Evolutionary conservation across 1,140 invertebrate species (phyloP).

Genomic region (Melitaea cinxia): DNA sequence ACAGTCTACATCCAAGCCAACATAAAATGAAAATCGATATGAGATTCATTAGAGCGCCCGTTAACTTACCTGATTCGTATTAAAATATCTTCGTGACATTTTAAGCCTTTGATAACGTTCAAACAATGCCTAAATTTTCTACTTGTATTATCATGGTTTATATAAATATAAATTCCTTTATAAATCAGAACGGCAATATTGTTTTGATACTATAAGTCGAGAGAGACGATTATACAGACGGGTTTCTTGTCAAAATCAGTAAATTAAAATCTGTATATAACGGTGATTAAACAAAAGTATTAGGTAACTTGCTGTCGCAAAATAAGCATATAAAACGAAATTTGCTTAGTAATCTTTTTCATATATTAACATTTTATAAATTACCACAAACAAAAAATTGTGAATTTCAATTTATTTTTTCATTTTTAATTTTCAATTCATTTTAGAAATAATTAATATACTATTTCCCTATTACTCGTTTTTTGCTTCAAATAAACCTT

Average conservation of each 20-base stretch:
- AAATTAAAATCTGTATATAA: background rate
- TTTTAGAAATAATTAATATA: too few relatives aligned
- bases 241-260: background rate
- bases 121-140: constrained; percentile 5
- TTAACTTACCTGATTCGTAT: constrained; percentile 16
- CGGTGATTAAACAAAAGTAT: background rate
- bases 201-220: background rate
- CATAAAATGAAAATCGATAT: constrained; percentile 23
- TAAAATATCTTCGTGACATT: constrained; percentile 11
- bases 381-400: too few relatives aligned
- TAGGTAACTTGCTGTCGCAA: background rate
- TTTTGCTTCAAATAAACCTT: too few relatives aligned
- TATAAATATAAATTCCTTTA: background rate
- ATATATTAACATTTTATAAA: too few relatives aligned
- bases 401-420: too few relatives aligned
- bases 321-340: too few relatives aligned
- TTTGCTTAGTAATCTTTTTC: too few relatives aligned
- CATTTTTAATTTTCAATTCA: too few relatives aligned
- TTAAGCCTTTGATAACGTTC: constrained; percentile 1
- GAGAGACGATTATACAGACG: background rate
- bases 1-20: constrained; percentile 2
- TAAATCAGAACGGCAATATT: constrained; percentile 3
- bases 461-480: too few relatives aligned
- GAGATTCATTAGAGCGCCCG: constrained; percentile 11
- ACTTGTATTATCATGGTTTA: background rate